Conservation (phyloP, 2,113 vertebrate species). For the Vulpes ferrilata region DNA sequence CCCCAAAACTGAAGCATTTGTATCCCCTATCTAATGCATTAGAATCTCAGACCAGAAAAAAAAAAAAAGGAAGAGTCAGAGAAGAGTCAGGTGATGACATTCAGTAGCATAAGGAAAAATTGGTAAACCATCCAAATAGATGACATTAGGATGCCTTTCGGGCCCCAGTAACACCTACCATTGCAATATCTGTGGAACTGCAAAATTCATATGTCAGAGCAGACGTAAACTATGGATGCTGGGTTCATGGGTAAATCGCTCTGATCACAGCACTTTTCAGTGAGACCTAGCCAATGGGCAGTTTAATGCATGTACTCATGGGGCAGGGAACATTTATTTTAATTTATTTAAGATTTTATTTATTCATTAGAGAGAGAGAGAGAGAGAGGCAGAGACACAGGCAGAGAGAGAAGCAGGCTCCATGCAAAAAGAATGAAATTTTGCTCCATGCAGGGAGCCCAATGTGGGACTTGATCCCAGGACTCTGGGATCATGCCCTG, state of each 20-base stretch:
- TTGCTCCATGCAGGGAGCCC: no score
- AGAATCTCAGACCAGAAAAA: background rate
- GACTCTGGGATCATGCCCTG: no score
- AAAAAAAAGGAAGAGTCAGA: background rate
- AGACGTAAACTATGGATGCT: no score
- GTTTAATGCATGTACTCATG: background rate
- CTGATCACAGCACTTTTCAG: background rate
- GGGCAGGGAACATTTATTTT: no score
- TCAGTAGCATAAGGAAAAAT: no score
- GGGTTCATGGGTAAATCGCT: background rate
- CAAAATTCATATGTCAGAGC: background rate
- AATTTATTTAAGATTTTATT: background rate
- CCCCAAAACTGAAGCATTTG: background rate
- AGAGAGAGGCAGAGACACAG: no score
- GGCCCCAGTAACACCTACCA: background rate
- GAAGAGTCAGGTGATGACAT: background rate
- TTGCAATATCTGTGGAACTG: background rate
- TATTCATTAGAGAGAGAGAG: no score
- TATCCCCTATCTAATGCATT: background rate
- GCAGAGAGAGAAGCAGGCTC: no score
- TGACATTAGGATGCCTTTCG: no score
- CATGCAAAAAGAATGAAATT: no score
- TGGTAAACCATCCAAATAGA: background rate
- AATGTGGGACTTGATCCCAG: no score
- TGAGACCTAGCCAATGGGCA: background rate